Evolutionary conservation across 2,797 vertebrate species (phyloP).

Genomic region (Bryconaethiops microstoma): DNA sequence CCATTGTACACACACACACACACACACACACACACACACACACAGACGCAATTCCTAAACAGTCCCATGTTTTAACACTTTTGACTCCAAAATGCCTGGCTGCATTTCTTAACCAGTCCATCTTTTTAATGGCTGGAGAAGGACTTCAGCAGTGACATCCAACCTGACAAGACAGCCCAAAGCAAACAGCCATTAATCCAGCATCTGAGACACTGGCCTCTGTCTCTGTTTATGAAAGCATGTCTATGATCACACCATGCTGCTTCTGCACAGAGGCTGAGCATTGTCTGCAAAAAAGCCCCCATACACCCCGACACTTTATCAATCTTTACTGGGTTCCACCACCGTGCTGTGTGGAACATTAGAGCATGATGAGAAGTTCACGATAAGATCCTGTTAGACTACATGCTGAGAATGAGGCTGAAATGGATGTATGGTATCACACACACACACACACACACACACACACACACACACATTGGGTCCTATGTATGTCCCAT

Average conservation of each 20-base stretch:
- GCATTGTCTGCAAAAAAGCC: slow-evolving; percentile 36
- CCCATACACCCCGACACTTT: slow-evolving; percentile 14
- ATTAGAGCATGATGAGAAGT: slow-evolving; percentile 20
- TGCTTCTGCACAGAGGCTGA: slow-evolving; percentile 31
- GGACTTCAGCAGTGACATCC: slow-evolving; percentile 45
- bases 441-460: slow-evolving; percentile 23
- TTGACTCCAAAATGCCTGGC: slow-evolving; percentile 11
- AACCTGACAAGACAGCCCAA: slow-evolving; percentile 59
- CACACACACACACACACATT: background rate
- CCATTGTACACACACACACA: too few relatives aligned
- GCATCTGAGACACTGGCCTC: slow-evolving; percentile 25
- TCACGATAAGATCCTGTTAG: slow-evolving; percentile 30
- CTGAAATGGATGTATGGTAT: slow-evolving; percentile 25
- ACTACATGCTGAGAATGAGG: slow-evolving; percentile 12
- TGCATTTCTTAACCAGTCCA: slow-evolving; percentile 38
- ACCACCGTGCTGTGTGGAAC: slow-evolving; percentile 17
- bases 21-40: background rate
- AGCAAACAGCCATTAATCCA: slow-evolving; percentile 59
- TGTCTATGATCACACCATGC: slow-evolving; percentile 31
- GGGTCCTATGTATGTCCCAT: too few relatives aligned
- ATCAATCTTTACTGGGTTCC: slow-evolving; percentile 42
- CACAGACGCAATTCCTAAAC: background rate
- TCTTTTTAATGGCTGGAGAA: slow-evolving; percentile 52
- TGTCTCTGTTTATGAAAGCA: slow-evolving; percentile 47
- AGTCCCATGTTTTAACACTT: background rate